Conservation (phyloP, 2,797 vertebrate species). For the Pangasius sanitwongsei region DNA sequence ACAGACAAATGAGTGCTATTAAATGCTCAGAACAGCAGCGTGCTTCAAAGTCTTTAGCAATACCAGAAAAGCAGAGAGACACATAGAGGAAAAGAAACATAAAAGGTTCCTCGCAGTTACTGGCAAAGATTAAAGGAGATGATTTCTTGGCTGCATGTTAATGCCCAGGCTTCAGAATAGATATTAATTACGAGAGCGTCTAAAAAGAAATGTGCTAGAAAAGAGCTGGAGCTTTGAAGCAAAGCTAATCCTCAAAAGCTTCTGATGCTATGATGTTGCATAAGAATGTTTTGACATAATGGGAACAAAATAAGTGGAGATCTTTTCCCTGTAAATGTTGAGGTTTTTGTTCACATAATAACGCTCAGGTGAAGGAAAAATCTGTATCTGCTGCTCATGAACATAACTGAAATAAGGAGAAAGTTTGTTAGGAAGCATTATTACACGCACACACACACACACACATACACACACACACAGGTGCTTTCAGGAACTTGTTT, state of each 20-base stretch:
- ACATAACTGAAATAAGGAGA: conserved; percentile 21
- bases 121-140: conserved; percentile 61
- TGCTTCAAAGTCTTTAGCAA: conserved; percentile 53
- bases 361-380: conserved; percentile 31
- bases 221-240: conserved; percentile 56
- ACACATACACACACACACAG: not conserved
- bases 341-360: conserved; percentile 48
- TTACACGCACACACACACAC: not conserved
- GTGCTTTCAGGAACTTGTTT: not conserved
- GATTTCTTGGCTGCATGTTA: conserved; percentile 60
- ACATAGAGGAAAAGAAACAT: conserved; percentile 49
- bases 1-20: conserved; percentile 49
- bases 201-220: conserved; percentile 52
- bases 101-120: conserved; percentile 54
- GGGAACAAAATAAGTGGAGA: conserved; percentile 58
- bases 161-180: conserved; percentile 56
- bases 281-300: conserved; percentile 63
- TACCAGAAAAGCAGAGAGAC: conserved; percentile 39
- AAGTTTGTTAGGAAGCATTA: conserved; percentile 21
- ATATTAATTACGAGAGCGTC: conserved; percentile 59
- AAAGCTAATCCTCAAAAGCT: conserved; percentile 54
- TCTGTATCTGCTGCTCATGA: not conserved
- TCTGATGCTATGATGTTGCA: conserved; percentile 55
- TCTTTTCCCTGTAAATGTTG: conserved; percentile 50
- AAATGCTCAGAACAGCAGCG: conserved; percentile 51